These are phyloP conservation scores for Argyra leucocephala DNA, from an alignment of 2,888 invertebrate species.

Conservation along the genomic window DNA sequence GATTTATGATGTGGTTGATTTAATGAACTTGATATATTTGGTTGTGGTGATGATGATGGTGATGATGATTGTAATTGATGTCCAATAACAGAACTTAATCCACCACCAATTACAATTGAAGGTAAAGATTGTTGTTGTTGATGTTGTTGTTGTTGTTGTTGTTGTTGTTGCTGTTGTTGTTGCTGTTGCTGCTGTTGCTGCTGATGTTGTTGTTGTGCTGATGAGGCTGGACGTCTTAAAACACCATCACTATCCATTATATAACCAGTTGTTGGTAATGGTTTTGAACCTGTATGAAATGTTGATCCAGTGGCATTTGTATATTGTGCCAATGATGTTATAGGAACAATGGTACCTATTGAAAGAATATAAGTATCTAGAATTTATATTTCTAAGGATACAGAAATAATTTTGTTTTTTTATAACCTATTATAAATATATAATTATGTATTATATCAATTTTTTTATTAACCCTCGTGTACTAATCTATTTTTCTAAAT, in stretches of 20 bases:
- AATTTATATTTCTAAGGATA: too few relatives aligned
- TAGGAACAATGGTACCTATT: constrained; percentile 37
- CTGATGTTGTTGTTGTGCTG: constrained; percentile 19
- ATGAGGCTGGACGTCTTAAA: constrained; percentile 31
- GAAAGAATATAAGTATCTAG: too few relatives aligned
- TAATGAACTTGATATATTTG: constrained; percentile 21
- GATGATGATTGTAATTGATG: not conserved
- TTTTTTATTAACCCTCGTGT: too few relatives aligned
- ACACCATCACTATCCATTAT: constrained; percentile 36
- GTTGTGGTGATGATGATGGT: constrained; percentile 1
- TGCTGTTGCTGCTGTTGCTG: constrained; percentile 29
- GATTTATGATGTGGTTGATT: constrained; percentile 26
- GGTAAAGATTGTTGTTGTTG: constrained; percentile 29
- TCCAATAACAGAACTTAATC: not conserved
- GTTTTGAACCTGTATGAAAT: not conserved
- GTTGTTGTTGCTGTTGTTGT: constrained; percentile 24
- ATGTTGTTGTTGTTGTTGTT: constrained; percentile 19
- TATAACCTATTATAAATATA: too few relatives aligned
- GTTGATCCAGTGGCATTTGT: constrained; percentile 25
- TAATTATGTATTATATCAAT: too few relatives aligned
- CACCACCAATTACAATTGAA: constrained; percentile 12
- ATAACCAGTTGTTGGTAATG: constrained; percentile 32
- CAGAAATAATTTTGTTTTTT: too few relatives aligned
- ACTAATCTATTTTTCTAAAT: too few relatives aligned
- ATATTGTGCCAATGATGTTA: constrained; percentile 38